These are phyloP conservation scores for Dascillus cervinus DNA, from an alignment of 2,888 invertebrate genomes.

Conservation along the genomic window DNA sequence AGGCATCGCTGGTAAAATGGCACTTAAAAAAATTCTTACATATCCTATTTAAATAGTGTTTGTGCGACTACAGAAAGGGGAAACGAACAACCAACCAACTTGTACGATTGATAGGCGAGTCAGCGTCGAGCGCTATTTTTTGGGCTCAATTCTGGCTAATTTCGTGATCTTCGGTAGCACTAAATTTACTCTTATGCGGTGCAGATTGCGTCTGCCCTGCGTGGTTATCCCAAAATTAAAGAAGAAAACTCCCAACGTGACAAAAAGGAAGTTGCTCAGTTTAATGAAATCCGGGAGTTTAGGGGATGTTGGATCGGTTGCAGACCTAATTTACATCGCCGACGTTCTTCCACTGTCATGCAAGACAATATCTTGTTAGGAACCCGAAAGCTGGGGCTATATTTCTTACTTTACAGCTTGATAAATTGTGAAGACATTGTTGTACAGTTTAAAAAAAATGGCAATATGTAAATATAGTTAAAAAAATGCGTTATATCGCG, in stretches of 20 bases:
- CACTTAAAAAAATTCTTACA: conserved; percentile 25
- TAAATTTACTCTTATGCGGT: too few species aligned
- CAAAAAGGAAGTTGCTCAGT: conserved; percentile 36
- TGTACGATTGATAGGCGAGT: too few species aligned
- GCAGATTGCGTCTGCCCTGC: too few species aligned
- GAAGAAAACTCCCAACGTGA: too few species aligned
- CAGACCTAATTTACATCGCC: conserved; percentile 15
- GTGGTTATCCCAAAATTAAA: too few species aligned
- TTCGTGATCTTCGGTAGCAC: too few species aligned
- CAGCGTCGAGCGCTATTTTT: too few species aligned
- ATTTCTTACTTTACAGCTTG: conserved; percentile 18
- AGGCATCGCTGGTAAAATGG: conserved; percentile 25
- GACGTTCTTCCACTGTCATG: conserved; percentile 29
- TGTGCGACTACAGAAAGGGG: too few species aligned
- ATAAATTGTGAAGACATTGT: conserved; percentile 12
- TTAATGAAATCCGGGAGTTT: too few species aligned
- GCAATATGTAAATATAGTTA: conserved; percentile 11
- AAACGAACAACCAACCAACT: too few species aligned
- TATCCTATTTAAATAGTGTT: conserved; percentile 26
- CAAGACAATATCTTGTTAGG: conserved; percentile 31
- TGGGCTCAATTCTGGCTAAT: too few species aligned
- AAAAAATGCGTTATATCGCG: conserved; percentile 15
- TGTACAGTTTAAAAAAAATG: too few species aligned
- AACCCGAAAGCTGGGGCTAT: conserved; percentile 23
- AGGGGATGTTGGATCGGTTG: conserved; percentile 2